A percentile compares a stretch with the other conserved stretches of the same genome.
Conservation (phyloP, 1,140 invertebrate genomes). For the Cydia amplana region DNA sequence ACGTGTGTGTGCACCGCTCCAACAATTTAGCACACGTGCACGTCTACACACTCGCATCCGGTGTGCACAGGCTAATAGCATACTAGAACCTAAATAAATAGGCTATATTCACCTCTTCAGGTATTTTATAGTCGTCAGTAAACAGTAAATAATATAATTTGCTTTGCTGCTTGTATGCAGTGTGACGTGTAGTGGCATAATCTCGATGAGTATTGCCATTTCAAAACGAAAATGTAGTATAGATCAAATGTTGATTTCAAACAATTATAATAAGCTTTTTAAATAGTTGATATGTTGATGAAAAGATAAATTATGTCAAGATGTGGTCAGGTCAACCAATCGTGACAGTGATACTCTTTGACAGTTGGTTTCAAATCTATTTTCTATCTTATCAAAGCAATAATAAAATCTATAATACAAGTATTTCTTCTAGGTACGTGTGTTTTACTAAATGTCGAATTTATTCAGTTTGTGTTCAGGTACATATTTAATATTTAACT, state of each 20-base stretch:
- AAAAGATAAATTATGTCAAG: not conserved
- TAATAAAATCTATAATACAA: no score
- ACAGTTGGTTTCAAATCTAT: no score
- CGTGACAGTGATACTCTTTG: not conserved
- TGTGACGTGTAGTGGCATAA: constrained; percentile 49
- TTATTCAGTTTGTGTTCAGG: no score
- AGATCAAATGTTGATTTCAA: constrained; percentile 40
- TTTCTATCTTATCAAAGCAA: no score
- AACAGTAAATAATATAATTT: not conserved
- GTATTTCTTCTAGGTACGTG: no score
- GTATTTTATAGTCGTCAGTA: not conserved
- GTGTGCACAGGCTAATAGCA: no score
- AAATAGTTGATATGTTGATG: constrained; percentile 32
- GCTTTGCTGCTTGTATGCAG: not conserved
- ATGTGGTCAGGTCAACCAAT: not conserved
- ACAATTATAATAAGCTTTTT: constrained; percentile 38
- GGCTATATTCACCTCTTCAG: not conserved
- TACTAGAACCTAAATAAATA: no score
- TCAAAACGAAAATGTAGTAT: constrained; percentile 28
- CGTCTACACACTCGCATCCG: no score
- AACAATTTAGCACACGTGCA: no score
- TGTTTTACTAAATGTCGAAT: no score
- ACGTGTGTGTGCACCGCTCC: no score
- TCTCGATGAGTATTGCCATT: constrained; percentile 70
- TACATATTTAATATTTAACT: no score